A percentile compares a stretch with the other conserved stretches of the same genome.
These are phyloP conservation scores for Zoanthus sociatus DNA, from an alignment of 92 coral and sea anemone species.

Conservation along the genomic window DNA sequence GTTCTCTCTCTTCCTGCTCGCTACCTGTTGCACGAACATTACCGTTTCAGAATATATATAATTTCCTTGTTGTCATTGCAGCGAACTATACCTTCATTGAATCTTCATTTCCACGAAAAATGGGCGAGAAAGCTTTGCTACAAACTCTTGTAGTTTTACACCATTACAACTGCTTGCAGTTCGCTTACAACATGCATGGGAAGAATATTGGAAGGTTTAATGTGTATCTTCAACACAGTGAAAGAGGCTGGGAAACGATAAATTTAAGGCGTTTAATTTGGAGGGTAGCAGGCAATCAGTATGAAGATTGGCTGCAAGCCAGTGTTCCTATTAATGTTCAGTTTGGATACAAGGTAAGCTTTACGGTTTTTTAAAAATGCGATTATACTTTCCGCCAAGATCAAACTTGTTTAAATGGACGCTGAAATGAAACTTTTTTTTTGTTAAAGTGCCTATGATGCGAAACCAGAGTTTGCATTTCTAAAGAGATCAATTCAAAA, in stretches of 20 bases:
- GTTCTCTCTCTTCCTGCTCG: no score
- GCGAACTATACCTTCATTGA: constrained; percentile 5
- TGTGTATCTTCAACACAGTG: background rate
- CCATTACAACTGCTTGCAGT: constrained; percentile 26
- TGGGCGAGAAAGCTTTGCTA: constrained; percentile 8
- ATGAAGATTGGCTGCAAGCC: constrained; percentile 8
- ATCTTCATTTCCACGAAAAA: constrained; percentile 34
- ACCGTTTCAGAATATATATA: no score
- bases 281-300: constrained; percentile 28
- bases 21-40: no score
- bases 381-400: no score
- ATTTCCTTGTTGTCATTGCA: background rate
- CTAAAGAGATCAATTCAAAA: no score
- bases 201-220: constrained; percentile 23
- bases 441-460: no score
- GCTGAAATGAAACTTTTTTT: no score
- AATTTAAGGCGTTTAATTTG: background rate
- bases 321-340: constrained; percentile 23
- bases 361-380: background rate
- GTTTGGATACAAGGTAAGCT: constrained; percentile 20
- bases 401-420: no score
- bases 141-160: background rate
- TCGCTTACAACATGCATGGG: constrained; percentile 28
- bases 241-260: background rate
- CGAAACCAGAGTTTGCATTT: no score